Base-by-base conservation (phyloP, 2,113 vertebrate species). In the Probosciger aterrimus region DNA sequence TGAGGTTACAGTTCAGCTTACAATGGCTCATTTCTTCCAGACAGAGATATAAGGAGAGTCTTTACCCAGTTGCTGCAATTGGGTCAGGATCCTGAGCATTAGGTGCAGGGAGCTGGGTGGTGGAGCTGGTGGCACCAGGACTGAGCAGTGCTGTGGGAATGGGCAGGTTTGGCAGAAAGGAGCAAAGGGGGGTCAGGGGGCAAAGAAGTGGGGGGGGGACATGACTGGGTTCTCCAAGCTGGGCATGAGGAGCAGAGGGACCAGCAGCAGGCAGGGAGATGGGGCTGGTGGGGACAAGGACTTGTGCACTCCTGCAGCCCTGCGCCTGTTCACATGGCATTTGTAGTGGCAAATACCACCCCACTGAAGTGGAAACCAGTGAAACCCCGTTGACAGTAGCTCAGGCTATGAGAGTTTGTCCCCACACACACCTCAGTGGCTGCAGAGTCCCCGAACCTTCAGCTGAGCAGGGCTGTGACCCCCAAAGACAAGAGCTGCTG, bases 311-410 rank as follows among this genome's bases (percentile, higher is more conserved):
- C 13, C 63, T 80, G 62, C 33, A n/a, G 10, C 70, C 18, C 11
- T 2, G 1, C 6, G 39, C 8, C 41, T 27, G 19, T 33, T 83
- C 1, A 0, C 9, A 0, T 3, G 41, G 25, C 3, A 0, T 15
- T 22, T 22, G 30, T 5, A 30, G 46, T 14, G 57, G 31, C 28
- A 43, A 65, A 28, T 18, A 17, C 18, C 4, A 2, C 41, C 20
- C 30, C 0, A 0, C 9, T 30, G 47, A 22, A 33, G 65, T 65
- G n/a, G 41, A 35, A 50, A 27, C 11, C 18, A 6, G 6, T 7
- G 44, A 41, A 65, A 5, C 17, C 47, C 23, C n/a, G 1, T 1
- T n/a, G 44, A 1, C 12, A 57, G 68, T 6, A 74, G 59, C 35
- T 86, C 25, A 11, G 76, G 55, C 49, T 23, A 53, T 0, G 0